A percentile compares a stretch with the other conserved stretches of the same genome.
phyloP scores from a whole-genome alignment of 2,888 invertebrate species.

The Andrena praecox region DNA sequence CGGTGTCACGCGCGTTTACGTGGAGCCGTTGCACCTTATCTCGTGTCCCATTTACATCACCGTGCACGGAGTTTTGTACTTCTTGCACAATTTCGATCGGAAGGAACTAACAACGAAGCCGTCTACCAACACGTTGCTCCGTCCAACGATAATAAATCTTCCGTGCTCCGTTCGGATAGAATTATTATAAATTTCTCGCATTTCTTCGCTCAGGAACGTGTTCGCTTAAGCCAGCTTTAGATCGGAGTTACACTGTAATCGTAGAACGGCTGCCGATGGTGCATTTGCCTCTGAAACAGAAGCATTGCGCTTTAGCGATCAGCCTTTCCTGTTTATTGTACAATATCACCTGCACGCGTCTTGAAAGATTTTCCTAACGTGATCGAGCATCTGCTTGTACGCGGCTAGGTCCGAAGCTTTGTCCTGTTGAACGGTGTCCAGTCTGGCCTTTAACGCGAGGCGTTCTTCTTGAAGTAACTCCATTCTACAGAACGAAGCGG shows the following conservation, averaged over 20 bases:
- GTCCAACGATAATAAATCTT: neutral
- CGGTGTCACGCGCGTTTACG: constrained; percentile 71
- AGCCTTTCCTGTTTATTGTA: neutral
- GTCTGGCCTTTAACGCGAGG: constrained; percentile 88
- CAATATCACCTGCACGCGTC: constrained; percentile 84
- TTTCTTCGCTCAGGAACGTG: neutral
- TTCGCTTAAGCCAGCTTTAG: neutral
- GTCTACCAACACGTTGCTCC: constrained; percentile 1
- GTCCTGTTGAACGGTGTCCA: constrained; percentile 88
- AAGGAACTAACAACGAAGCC: constrained; percentile 30
- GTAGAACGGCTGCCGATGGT: constrained; percentile 56
- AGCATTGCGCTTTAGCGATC: neutral
- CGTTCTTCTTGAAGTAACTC: constrained; percentile 89
- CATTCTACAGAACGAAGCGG: constrained; percentile 79
- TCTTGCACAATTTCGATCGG: constrained; percentile 62
- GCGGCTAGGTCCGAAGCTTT: constrained; percentile 87
- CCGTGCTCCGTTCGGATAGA: neutral
- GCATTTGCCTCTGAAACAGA: constrained; percentile 44
- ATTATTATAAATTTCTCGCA: too few species aligned
- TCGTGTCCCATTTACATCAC: constrained; percentile 75
- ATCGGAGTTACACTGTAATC: constrained; percentile 39
- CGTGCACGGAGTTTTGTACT: constrained; percentile 58
- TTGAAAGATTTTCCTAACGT: constrained; percentile 87
- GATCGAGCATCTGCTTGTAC: constrained; percentile 87
- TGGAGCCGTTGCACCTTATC: constrained; percentile 72